A percentile compares a stretch with the other conserved stretches of the same genome.
Conservation (phyloP, 2,113 vertebrate species). For the Paradoxurus hermaphroditus region DNA sequence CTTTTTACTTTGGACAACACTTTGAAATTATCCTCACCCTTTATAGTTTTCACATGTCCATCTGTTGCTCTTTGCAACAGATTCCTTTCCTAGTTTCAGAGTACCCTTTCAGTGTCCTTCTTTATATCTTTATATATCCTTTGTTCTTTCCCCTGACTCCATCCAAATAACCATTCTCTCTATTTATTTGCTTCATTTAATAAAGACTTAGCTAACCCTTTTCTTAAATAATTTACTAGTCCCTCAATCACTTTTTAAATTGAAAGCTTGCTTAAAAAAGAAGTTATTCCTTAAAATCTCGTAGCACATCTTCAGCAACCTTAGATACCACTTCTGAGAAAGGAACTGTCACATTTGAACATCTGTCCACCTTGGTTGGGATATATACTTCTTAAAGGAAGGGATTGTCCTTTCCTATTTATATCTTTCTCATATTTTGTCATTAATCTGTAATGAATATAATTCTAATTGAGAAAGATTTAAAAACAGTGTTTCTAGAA, state of each 20-base stretch:
- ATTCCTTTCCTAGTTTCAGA: slow-evolving; percentile 41
- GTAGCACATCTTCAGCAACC: not conserved
- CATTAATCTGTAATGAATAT: not conserved
- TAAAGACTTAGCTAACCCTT: not conserved
- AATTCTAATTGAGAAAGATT: slow-evolving; percentile 16
- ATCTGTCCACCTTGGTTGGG: not conserved
- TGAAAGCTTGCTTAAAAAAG: not conserved
- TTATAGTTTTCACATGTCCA: slow-evolving; percentile 56
- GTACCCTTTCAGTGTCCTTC: not conserved
- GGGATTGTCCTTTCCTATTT: not conserved
- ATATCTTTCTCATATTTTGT: not conserved
- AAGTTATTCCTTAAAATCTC: not conserved
- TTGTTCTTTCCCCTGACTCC: slow-evolving; percentile 41
- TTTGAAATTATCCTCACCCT: slow-evolving; percentile 50
- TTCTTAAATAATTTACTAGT: not conserved
- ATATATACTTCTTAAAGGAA: not conserved
- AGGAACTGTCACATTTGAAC: not conserved
- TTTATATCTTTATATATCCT: slow-evolving; percentile 52
- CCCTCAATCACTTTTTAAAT: not conserved
- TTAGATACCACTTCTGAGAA: not conserved
- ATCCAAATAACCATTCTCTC: not conserved
- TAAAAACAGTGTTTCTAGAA: not conserved
- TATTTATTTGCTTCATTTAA: not conserved
- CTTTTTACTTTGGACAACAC: slow-evolving; percentile 6
- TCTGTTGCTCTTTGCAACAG: slow-evolving; percentile 62